A percentile compares a stretch with the other conserved stretches of the same genome.
Evolutionary conservation across 2,797 vertebrate genomes (phyloP).

Genomic region (Etheostoma perlongum): DNA sequence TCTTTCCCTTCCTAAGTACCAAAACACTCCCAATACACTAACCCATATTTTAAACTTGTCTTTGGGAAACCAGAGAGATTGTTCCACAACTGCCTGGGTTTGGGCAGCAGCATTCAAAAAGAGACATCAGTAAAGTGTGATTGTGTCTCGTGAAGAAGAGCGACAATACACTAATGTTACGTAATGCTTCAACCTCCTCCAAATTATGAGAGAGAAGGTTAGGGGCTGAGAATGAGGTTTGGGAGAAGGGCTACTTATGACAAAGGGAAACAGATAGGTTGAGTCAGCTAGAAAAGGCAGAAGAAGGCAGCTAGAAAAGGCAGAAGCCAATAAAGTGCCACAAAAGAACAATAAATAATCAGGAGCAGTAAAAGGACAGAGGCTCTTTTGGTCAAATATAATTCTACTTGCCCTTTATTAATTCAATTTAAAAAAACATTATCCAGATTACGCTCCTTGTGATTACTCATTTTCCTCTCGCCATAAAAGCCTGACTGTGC

Average conservation of each 20-base stretch:
- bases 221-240: constrained; percentile 22
- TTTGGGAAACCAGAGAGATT: constrained; percentile 20
- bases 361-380: not conserved
- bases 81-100: constrained; percentile 44
- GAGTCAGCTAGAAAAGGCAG: constrained; percentile 21
- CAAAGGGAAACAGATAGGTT: constrained; percentile 4
- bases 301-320: constrained; percentile 13
- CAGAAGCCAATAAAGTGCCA: constrained; percentile 11
- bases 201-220: constrained; percentile 33
- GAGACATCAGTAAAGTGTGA: constrained; percentile 38
- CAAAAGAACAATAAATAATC: not conserved
- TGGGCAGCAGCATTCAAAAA: constrained; percentile 14
- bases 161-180: constrained; percentile 58
- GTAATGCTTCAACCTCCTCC: constrained; percentile 55
- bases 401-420: not conserved
- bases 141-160: constrained; percentile 26
- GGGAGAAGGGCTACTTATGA: constrained; percentile 15
- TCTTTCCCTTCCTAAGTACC: not conserved
- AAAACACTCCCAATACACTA: constrained; percentile 13
- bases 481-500: constrained; percentile 1
- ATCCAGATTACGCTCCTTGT: constrained; percentile 10
- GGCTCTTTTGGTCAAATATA: constrained; percentile 4
- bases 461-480: constrained; percentile 1
- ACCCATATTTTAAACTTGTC: not conserved
- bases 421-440: constrained; percentile 22